These are phyloP conservation scores for Magallana ariakensis DNA, from an alignment of 1,140 invertebrate genomes.

Conservation along the genomic window DNA sequence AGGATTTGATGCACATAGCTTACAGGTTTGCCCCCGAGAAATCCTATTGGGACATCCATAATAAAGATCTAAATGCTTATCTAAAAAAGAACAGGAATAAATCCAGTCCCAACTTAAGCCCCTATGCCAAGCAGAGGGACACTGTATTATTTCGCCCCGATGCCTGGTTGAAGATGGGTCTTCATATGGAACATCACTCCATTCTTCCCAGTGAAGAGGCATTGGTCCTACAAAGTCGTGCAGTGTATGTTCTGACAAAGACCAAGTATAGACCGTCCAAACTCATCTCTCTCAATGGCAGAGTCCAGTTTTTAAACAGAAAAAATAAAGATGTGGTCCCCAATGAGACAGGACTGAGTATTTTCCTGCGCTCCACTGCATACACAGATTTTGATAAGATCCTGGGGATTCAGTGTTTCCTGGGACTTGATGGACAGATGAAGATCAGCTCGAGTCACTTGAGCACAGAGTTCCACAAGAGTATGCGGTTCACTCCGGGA, in stretches of 20 bases:
- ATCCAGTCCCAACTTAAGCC: constrained; percentile 66
- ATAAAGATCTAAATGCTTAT: constrained; percentile 61
- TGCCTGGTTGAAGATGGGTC: constrained; percentile 76
- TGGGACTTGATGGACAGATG: constrained; percentile 71
- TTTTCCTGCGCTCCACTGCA: constrained; percentile 68
- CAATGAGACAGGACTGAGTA: constrained; percentile 71
- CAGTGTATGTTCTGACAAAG: constrained; percentile 73
- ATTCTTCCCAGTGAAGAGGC: constrained; percentile 74
- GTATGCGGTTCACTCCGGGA: constrained; percentile 68
- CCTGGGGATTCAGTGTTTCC: constrained; percentile 72
- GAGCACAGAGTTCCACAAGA: constrained; percentile 59
- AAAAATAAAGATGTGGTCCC: constrained; percentile 61
- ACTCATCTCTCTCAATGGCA: constrained; percentile 65
- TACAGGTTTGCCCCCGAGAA: constrained; percentile 72
- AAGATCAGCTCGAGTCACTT: constrained; percentile 66
- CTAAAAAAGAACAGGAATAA: constrained; percentile 67
- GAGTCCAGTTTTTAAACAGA: constrained; percentile 72
- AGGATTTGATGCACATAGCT: constrained; percentile 73
- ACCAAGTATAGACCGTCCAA: constrained; percentile 64
- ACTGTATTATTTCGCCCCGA: constrained; percentile 70
- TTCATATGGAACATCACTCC: constrained; percentile 73
- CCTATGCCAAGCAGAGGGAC: constrained; percentile 67
- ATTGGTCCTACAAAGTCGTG: constrained; percentile 68
- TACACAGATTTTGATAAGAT: constrained; percentile 74
- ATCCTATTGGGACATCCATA: constrained; percentile 72